Base-by-base conservation (phyloP, 2,797 vertebrate genomes). In the Anguilla megastoma region DNA sequence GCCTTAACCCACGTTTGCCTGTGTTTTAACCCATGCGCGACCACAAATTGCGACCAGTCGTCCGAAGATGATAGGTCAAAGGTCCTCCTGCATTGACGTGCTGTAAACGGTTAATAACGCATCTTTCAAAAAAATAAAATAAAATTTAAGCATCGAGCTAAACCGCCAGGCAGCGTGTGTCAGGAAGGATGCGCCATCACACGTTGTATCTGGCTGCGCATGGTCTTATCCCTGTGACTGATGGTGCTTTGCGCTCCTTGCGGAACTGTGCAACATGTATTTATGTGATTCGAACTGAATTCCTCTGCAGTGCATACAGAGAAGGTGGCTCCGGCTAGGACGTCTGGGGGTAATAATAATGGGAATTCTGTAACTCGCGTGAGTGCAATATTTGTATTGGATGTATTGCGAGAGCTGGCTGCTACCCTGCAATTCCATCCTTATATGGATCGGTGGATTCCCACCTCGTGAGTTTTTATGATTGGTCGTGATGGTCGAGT, bases 231-330 rank as follows among this genome's bases (percentile, higher is more conserved):
- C 0, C 76, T 50, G 76, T 80, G 76, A 80, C 48, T 24, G 45
- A 50, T 80, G 36, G 74, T 8, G 36, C 36, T 79, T 79, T 80
- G 76, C 76, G 21, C 41, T 80, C 18, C 48, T 80, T 80, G 76
- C 76, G 76, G 45, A 80, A 48, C 18, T 80, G 76, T 50, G 71
- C 71, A 76, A 76, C 71, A 76, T 18, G 33, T 36, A 16, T 76
- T 33, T 71, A 36, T 76, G 10, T 36, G 12, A 76, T 36, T 76
- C 30, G 18, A 36, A 76, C 30, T 33, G 27, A n/a, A 24, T 80
- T 80, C n/a, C 41, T 48, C 76, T 24, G 76, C 76, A 80, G 76
- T n/a, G 21, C 10, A 16, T 36, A 36, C 76, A 12, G 71, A 36
- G 71, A 41, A 41, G 71, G 12, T 27, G 10, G 30, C 30, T 41